Percentiles rank a stretch among this genome's conserved stretches.
Evolutionary conservation across 1,140 invertebrate genomes (phyloP).

Genomic region (Orchestia grillus): DNA sequence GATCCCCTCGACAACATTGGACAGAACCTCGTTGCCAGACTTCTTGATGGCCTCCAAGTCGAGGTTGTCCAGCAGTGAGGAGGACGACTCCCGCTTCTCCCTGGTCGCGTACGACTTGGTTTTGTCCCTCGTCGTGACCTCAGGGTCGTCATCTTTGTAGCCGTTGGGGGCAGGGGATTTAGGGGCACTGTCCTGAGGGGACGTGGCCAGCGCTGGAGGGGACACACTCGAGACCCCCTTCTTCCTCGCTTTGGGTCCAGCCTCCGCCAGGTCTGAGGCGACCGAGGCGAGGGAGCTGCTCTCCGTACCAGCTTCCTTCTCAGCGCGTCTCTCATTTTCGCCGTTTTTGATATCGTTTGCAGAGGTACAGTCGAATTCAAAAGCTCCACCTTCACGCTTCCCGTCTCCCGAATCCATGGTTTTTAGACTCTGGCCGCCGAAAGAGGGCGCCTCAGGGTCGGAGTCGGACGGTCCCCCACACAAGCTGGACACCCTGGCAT

Average conservation of each 20-base stretch:
- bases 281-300: background rate
- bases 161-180: background rate
- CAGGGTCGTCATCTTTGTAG: background rate
- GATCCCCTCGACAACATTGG: slow-evolving; percentile 3
- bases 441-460: background rate
- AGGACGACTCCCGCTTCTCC: slow-evolving; percentile 12
- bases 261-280: background rate
- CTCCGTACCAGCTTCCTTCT: background rate
- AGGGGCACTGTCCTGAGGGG: background rate
- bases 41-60: slow-evolving; percentile 50
- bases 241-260: background rate
- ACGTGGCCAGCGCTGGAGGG: background rate
- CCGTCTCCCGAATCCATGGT: background rate
- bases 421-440: background rate
- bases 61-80: background rate
- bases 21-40: slow-evolving; percentile 7
- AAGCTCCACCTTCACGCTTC: background rate
- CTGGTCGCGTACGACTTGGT: background rate
- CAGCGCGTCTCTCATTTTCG: background rate
- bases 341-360: background rate
- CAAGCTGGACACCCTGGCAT: background rate
- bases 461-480: background rate
- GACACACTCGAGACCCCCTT: background rate
- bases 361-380: background rate
- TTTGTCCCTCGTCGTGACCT: background rate